These are phyloP conservation scores for Odontophorus gujanensis DNA, from an alignment of 2,113 vertebrate species.

Conservation along the genomic window DNA sequence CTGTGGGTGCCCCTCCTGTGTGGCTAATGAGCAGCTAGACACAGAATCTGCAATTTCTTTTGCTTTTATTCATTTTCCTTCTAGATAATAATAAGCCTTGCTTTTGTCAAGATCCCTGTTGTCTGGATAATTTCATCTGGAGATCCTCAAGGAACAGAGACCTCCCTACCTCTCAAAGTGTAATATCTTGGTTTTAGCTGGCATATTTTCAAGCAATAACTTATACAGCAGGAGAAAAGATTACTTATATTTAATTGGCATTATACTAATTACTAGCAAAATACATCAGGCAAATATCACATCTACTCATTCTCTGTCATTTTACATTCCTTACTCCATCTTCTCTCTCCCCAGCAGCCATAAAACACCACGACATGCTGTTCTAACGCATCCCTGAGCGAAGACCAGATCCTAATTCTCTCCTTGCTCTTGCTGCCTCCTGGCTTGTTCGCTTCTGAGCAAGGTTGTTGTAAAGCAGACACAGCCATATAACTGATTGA, in stretches of 20 bases:
- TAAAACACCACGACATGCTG: conserved; percentile 41
- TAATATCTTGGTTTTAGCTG: conserved; percentile 56
- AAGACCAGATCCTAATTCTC: not conserved
- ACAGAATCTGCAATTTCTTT: conserved; percentile 19
- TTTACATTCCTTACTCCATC: conserved; percentile 57
- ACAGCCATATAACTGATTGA: not conserved
- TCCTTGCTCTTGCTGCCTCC: not conserved
- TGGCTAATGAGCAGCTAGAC: conserved; percentile 61
- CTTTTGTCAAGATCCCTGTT: conserved; percentile 68
- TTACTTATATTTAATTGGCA: conserved; percentile 63
- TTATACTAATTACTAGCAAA: conserved; percentile 66
- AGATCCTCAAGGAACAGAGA: conserved; percentile 67
- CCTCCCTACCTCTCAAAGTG: conserved; percentile 37
- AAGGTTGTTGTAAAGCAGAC: not conserved
- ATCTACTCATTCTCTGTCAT: conserved; percentile 50
- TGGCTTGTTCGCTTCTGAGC: not conserved
- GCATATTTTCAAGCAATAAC: conserved; percentile 59
- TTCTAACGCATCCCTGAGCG: conserved; percentile 23
- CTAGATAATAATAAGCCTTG: conserved; percentile 30
- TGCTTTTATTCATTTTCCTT: conserved; percentile 53
- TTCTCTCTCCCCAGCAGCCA: conserved; percentile 17
- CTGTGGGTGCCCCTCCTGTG: conserved; percentile 60
- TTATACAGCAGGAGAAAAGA: conserved; percentile 22
- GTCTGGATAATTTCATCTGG: conserved; percentile 62
- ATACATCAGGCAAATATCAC: conserved; percentile 56